Evolutionary conservation across 2,888 invertebrate species (phyloP), one percentile per base, ranked within the genome.

Genomic region (Agonopterix alstromeriana): DNA sequence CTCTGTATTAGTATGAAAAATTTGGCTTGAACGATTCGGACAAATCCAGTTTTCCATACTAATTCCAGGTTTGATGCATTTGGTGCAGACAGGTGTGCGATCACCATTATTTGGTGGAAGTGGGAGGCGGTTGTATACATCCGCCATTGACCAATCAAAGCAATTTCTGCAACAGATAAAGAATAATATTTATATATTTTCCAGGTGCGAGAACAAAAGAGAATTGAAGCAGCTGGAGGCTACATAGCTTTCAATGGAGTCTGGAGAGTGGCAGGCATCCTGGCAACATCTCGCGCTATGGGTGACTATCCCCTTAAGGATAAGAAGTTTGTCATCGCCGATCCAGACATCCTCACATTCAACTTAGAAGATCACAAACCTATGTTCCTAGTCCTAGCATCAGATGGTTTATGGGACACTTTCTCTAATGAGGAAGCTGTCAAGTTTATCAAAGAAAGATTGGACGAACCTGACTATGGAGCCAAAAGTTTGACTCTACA

Each of bases 341-440:
- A 98, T 77, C 98, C 98, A 7, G 98, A 98, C 76, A 96, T 98
- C 60, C 88, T 97, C 62, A 95, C 97, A 35, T 98, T 98, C 73
- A 95, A 98, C 80, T 87, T 98, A 50, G 90, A 91, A 51, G 95
- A 97, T 78, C 94, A 95, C 69, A 94, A 93, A 69, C 97, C 97
- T 0, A 92, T 94, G 88, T 98, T 98, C 81, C 83, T 98, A 60
- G 93, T 98, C 53, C 89, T 98, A 51, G 98, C 98, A 10, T 96
- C 97, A 0, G 98, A 98, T 88, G 98, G 98, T 1, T 90, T 98
- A 36, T 98, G 98, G 98, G 98, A 98, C 76, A 97, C 97, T 12
- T 97, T 98, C 76, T 91, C 94, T 42, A 98, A 98, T 80, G 97
- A 98, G 75, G 98, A 98, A 80, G 98, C 98, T 27, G 93, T 97